Conservation (phyloP, 2,888 invertebrate genomes). For the Linnaemya tessellans region DNA sequence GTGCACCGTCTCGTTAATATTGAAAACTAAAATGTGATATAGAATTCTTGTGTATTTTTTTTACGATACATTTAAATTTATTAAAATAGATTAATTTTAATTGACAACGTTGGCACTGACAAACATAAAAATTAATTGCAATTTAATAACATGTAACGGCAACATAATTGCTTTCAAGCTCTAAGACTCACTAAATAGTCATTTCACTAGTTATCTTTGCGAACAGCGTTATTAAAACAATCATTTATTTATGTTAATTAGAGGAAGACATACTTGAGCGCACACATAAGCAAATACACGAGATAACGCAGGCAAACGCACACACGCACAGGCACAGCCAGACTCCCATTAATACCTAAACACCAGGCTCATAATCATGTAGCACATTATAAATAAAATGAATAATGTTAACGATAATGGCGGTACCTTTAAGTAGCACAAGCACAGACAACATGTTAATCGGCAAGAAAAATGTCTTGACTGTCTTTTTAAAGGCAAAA, state of each 20-base stretch:
- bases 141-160: constrained; percentile 14
- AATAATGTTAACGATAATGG: constrained; percentile 25
- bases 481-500: no score
- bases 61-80: no score
- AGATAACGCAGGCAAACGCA: neutral
- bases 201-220: constrained; percentile 37
- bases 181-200: constrained; percentile 3
- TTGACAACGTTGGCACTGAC: neutral
- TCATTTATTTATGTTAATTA: constrained; percentile 44
- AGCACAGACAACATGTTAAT: neutral
- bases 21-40: no score
- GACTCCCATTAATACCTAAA: neutral
- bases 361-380: neutral
- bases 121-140: constrained; percentile 5
- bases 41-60: no score
- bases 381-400: constrained; percentile 7
- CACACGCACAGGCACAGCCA: neutral
- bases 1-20: no score
- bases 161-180: constrained; percentile 9
- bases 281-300: neutral
- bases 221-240: constrained; percentile 9
- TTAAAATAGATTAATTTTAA: constrained; percentile 4
- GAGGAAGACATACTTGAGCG: neutral
- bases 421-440: neutral
- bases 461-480: no score